These are phyloP conservation scores for Argyrosomus regius DNA, from an alignment of 2,797 vertebrate species.

Conservation along the genomic window DNA sequence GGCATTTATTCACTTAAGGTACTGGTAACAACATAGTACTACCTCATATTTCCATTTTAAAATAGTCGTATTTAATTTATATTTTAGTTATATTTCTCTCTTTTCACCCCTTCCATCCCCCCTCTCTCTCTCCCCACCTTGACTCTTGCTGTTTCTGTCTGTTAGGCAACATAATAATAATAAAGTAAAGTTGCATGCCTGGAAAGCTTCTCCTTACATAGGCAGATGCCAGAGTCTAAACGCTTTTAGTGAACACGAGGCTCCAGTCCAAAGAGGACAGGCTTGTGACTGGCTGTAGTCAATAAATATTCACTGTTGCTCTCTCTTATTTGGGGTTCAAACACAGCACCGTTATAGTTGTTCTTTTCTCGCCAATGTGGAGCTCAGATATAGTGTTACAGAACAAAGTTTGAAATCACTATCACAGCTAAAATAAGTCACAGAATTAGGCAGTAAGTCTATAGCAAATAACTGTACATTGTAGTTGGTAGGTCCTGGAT, in stretches of 20 bases:
- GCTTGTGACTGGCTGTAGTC: conserved; percentile 26
- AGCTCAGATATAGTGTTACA: conserved; percentile 4
- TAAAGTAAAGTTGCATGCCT: conserved; percentile 33
- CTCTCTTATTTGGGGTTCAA: conserved; percentile 10
- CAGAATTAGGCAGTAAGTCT: not conserved
- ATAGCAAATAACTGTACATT: not conserved
- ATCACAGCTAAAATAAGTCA: not conserved
- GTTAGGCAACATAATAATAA: conserved; percentile 35
- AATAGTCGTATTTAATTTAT: not conserved
- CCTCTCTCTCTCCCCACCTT: not conserved
- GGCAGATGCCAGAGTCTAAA: conserved; percentile 58
- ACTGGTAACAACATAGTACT: not conserved
- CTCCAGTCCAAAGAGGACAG: conserved; percentile 21
- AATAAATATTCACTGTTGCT: conserved; percentile 39
- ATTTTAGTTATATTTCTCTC: not conserved
- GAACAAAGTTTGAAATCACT: not conserved
- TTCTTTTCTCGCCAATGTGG: not conserved
- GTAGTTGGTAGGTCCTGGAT: not conserved
- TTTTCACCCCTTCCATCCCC: not conserved
- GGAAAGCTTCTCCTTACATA: conserved; percentile 70
- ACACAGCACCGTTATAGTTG: not conserved
- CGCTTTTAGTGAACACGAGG: conserved; percentile 27
- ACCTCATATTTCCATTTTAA: conserved; percentile 5
- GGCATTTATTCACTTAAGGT: not conserved
- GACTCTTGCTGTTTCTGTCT: conserved; percentile 19